A percentile compares a stretch with the other conserved stretches of the same genome.
Conservation (phyloP, 2,113 vertebrate species). For the Myrmecobius fasciatus region DNA sequence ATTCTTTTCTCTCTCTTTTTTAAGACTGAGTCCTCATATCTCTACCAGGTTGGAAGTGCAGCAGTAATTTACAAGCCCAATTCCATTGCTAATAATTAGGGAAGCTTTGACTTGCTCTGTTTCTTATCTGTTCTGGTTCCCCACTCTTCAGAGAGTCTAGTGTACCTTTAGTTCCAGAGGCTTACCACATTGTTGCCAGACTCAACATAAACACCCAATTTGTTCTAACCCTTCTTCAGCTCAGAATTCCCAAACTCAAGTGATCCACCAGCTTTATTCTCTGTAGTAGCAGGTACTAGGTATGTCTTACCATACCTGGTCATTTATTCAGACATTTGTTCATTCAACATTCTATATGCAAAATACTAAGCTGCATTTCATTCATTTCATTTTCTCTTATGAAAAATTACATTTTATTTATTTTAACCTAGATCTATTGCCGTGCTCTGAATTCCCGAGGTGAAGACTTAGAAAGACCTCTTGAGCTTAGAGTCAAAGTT, state of each 20-base stretch:
- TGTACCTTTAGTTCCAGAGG: not conserved
- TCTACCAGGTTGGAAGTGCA: not conserved
- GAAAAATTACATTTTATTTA: constrained; percentile 34
- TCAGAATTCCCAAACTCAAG: not conserved
- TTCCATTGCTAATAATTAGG: not conserved
- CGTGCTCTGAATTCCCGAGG: constrained; percentile 82
- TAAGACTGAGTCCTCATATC: not conserved
- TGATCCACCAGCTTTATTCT: not conserved
- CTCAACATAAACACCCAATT: not conserved
- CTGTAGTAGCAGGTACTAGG: not conserved
- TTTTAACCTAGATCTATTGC: constrained; percentile 83
- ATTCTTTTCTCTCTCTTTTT: not conserved
- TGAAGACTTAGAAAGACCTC: constrained; percentile 83
- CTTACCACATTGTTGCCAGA: not conserved
- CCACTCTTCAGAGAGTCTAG: not conserved
- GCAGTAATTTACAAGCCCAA: not conserved
- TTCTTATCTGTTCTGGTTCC: not conserved
- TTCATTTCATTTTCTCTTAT: not conserved
- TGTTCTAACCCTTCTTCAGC: not conserved
- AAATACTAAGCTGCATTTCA: not conserved
- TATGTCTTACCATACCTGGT: not conserved
- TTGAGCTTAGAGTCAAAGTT: constrained; percentile 86
- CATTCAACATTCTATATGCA: not conserved
- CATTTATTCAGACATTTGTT: not conserved
- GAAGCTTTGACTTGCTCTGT: not conserved